Evolutionary conservation across 2,888 invertebrate genomes (phyloP), one percentile per base, ranked within the genome.

Genomic region (Willowsia nigromaculata): DNA sequence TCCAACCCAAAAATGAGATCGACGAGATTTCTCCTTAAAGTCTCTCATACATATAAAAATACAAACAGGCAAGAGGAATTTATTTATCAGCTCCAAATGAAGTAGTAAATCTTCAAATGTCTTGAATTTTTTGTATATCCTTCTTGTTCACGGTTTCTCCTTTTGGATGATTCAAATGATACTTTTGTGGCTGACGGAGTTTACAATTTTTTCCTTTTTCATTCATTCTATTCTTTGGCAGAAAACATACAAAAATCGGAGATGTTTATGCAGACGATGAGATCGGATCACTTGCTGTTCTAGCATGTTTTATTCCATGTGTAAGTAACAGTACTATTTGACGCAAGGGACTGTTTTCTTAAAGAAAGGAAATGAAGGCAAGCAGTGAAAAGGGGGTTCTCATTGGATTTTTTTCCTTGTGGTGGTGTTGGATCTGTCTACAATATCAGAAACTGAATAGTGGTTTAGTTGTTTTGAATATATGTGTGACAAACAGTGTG

Each of bases 61-160:
- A 88, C 83, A 88, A 62, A 68, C 76, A 65, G 65, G 56, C 25
- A 22, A 65, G 84, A 83, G 78, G 88, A 83, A 88, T 88, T 84
- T 78, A 74, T 88, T 83, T 82, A 82, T 82, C 88, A 82, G 82
- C 76, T 88, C 59, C 82, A 88, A 88, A 88, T 83, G 83, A 88
- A 84, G 88, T 83, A 88, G 83, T 88, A 88, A 88, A 88, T 84
- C 88, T 88, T 84, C 3, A n/a, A 53, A 74, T 62, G 82, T 59
- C 82, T 81, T 65, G 62, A 43, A 56, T 33, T 71, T 71, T 82
- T 82, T 33, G 0, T 78, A 13, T 78, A 5, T 30, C 30, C 56
- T 56, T 7, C 7, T 71, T 76, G n/a, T 50, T 53, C 47, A 18
- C 22, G 22, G 22, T 22, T 30, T 33, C 33, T 65, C 2, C 37